These are phyloP conservation scores for Chymomyza costata DNA, from an alignment of 1,140 invertebrate genomes.

Conservation along the genomic window DNA sequence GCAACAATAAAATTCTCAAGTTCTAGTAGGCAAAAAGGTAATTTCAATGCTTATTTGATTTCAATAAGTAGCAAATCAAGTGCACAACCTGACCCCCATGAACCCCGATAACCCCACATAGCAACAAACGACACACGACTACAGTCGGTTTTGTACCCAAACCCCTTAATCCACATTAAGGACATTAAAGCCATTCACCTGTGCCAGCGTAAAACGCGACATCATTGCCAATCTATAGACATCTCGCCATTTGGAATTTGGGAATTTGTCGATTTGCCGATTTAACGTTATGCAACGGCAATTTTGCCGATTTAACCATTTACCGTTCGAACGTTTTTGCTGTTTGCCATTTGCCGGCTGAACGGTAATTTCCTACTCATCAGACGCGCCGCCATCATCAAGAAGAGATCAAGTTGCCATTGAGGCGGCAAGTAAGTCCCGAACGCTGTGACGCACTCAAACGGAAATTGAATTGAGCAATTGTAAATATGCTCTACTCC, in stretches of 20 bases:
- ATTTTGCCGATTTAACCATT: slow-evolving; percentile 1
- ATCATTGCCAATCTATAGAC: too few species aligned
- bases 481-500: slow-evolving; percentile 45
- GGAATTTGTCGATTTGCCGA: too few species aligned
- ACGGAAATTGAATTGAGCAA: slow-evolving; percentile 74
- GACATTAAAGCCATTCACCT: slow-evolving; percentile 69
- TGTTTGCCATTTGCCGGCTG: slow-evolving; percentile 37
- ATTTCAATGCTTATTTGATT: slow-evolving; percentile 51
- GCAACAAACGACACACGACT: background rate
- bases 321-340: slow-evolving; percentile 2
- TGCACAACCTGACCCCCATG: slow-evolving; percentile 18
- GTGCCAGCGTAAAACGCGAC: slow-evolving; percentile 39
- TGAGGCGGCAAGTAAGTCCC: slow-evolving; percentile 38
- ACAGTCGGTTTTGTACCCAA: too few species aligned
- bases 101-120: background rate
- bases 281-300: background rate
- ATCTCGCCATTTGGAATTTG: too few species aligned
- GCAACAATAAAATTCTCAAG: too few species aligned
- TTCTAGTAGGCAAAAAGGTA: slow-evolving; percentile 15
- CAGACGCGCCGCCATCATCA: slow-evolving; percentile 61
- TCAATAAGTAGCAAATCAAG: slow-evolving; percentile 69
- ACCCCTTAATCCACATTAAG: slow-evolving; percentile 39
- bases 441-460: slow-evolving; percentile 48
- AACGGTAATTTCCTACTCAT: slow-evolving; percentile 62
- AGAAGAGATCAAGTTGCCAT: slow-evolving; percentile 67